Base-by-base conservation (phyloP, 2,888 invertebrate species). In the Pseudococcus jackbeardsleyi region DNA sequence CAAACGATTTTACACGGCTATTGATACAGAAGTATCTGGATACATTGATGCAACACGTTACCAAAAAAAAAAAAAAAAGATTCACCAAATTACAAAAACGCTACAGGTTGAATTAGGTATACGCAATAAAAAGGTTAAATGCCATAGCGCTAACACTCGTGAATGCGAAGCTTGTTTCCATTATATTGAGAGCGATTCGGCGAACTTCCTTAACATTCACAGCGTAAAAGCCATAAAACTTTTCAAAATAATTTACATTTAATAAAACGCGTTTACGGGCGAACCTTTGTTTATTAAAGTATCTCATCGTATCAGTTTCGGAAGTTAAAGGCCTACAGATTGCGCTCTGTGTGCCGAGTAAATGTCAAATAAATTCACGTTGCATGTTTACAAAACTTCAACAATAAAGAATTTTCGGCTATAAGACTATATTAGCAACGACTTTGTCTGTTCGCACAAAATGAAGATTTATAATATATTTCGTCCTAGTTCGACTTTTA, bases 181-280 rank as follows among this genome's bases (percentile, higher is more conserved):
- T 82, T 82, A 82, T 82, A 82, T 82, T 82, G 46, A 82, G 79
- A 82, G 79, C 79, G 46, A 82, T 17, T 82, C 79, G 17, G 79
- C 19, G 79, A 82, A 82, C 42, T 46, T 82, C 79, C 42, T 82
- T 82, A 46, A 82, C 26, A 82, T 82, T 82, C 79, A 82, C 79
- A 22, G 79, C 79, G 79, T 46, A 33, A 82, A 82, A 82, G 79
- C 79, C 79, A 82, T 82, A 82, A 82, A 82, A 82, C 79, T 82
- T 82, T 82, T 82, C 79, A 82, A 82, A 82, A 82, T 82, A 82
- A 82, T 82, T 82, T 82, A 82, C 79, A 82, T 82, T 82, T 82
- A 82, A 82, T 82, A 82, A 82, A 82, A 82, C 42, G 19, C 79
- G 46, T 46, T 82, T 42, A 42, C 42, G 22, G 79, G 42, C 79